These are phyloP conservation scores for Porites rus DNA, from an alignment of 92 coral and sea anemone genomes.

Conservation along the genomic window DNA sequence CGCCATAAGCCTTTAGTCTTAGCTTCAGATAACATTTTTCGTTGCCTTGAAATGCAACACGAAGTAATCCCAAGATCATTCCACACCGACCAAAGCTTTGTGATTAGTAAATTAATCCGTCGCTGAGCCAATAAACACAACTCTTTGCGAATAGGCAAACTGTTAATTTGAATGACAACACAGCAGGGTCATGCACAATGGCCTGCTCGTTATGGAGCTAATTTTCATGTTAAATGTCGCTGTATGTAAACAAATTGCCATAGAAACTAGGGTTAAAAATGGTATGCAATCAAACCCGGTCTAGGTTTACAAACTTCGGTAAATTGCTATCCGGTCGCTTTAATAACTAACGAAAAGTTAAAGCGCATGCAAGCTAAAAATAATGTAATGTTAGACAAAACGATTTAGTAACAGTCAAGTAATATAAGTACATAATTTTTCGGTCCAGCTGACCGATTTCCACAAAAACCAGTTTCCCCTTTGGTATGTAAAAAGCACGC, in stretches of 20 bases:
- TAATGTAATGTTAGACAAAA: background rate
- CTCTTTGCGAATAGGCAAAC: slow-evolving; percentile 1
- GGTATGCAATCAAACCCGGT: slow-evolving; percentile 2
- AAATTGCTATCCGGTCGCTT: background rate
- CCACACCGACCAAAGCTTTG: background rate
- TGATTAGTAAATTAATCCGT: background rate
- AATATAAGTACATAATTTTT: background rate
- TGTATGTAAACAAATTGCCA: slow-evolving; percentile 37
- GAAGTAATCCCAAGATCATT: background rate
- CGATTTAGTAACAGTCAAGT: background rate
- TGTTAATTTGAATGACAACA: slow-evolving; percentile 63
- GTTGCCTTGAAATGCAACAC: background rate
- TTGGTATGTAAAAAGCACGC: too few relatives aligned
- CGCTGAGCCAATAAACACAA: slow-evolving; percentile 3
- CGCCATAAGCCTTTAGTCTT: background rate
- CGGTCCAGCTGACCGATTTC: background rate
- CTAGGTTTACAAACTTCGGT: slow-evolving; percentile 1
- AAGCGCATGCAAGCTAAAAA: too few relatives aligned
- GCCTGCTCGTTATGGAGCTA: background rate
- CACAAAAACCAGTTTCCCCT: too few relatives aligned
- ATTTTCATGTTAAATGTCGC: background rate
- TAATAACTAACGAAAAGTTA: background rate
- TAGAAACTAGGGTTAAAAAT: slow-evolving; percentile 23
- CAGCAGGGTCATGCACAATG: slow-evolving; percentile 19
- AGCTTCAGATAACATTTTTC: background rate